Evolutionary conservation across 2,888 invertebrate species (phyloP).

Genomic region (Dynastes hyllus): DNA sequence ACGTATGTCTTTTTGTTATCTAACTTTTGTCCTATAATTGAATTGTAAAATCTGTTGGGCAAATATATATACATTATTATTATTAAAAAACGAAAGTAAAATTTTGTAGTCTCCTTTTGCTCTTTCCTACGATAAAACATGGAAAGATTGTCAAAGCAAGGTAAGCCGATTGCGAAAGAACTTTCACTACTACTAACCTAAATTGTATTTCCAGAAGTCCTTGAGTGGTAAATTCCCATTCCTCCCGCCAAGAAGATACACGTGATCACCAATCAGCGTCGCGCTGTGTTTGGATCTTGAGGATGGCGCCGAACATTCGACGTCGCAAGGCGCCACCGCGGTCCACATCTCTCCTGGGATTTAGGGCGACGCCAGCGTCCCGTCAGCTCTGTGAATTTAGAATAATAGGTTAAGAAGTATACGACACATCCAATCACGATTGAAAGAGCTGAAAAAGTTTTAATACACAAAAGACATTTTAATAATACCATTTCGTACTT

Average conservation of each 20-base stretch:
- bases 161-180: neutral
- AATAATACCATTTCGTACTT: too few relatives aligned
- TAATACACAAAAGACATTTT: too few relatives aligned
- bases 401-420: constrained; percentile 9
- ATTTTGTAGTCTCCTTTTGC: too few relatives aligned
- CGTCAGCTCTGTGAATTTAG: constrained; percentile 30
- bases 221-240: constrained; percentile 87
- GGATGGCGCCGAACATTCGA: constrained; percentile 76
- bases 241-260: constrained; percentile 89
- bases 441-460: too few relatives aligned
- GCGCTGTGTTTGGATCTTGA: constrained; percentile 90
- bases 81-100: too few relatives aligned
- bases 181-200: constrained; percentile 72
- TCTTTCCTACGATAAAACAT: too few relatives aligned
- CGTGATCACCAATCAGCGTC: constrained; percentile 82
- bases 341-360: constrained; percentile 73
- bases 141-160: too few relatives aligned
- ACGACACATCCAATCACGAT: too few relatives aligned
- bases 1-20: too few relatives aligned
- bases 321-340: constrained; percentile 73
- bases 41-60: too few relatives aligned
- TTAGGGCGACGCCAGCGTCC: constrained; percentile 40
- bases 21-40: too few relatives aligned
- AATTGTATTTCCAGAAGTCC: constrained; percentile 89
- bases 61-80: too few relatives aligned